phyloP scores from a whole-genome alignment of 2,888 invertebrate genomes.

The Chromoteleia sp. region DNA sequence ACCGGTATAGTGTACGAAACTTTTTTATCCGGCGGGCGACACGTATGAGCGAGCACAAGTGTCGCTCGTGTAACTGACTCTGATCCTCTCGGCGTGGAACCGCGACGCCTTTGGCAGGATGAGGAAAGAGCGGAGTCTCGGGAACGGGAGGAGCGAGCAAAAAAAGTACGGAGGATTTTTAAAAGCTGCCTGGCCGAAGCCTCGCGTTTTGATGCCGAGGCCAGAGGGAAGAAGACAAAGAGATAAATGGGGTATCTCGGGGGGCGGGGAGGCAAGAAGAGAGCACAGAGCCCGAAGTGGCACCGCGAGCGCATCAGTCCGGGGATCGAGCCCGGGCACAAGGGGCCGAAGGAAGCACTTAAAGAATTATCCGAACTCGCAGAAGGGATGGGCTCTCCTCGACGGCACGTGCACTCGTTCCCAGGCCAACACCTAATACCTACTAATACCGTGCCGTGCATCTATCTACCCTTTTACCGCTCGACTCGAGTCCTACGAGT shows the following conservation, averaged over 20 bases:
- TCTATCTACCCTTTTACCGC: constrained; percentile 84
- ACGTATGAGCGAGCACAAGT: constrained; percentile 71
- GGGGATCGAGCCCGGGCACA: constrained; percentile 67
- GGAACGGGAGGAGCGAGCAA: constrained; percentile 23
- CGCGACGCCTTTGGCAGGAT: constrained; percentile 71
- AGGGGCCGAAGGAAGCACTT: constrained; percentile 83
- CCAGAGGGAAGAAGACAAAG: constrained; percentile 59
- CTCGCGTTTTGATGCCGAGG: constrained; percentile 63
- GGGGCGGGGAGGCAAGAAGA: constrained; percentile 36
- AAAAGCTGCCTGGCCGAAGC: constrained; percentile 69
- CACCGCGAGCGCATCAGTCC: constrained; percentile 71
- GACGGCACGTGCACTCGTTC: constrained; percentile 83
- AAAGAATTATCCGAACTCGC: constrained; percentile 85
- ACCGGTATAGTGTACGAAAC: constrained; percentile 66
- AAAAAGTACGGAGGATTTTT: constrained; percentile 69
- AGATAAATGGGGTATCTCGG: constrained; percentile 43
- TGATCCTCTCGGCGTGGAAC: constrained; percentile 73
- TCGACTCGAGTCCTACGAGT: constrained; percentile 81
- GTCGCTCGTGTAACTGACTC: constrained; percentile 70
- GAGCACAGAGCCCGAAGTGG: constrained; percentile 66
- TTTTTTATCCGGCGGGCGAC: constrained; percentile 68
- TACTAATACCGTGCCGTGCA: constrained; percentile 84
- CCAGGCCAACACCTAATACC: constrained; percentile 85
- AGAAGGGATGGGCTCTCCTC: constrained; percentile 77
- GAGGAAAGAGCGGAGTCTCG: constrained; percentile 56